Conservation (phyloP, 2,797 vertebrate species). For the Clarias laeviceps region DNA sequence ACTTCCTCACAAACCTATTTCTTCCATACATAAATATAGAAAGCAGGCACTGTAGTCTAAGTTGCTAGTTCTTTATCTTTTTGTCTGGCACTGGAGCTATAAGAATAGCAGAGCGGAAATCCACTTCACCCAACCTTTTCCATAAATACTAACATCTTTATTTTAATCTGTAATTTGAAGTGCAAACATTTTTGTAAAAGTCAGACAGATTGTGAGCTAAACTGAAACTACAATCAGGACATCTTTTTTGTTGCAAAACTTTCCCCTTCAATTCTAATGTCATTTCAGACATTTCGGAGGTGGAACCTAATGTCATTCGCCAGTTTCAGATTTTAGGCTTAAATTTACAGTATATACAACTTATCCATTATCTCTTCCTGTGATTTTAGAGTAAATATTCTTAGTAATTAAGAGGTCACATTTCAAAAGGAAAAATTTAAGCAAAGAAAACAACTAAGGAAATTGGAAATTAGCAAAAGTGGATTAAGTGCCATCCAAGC, state of each 20-base stretch:
- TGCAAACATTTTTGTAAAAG: neutral
- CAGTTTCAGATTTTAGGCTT: neutral
- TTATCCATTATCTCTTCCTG: neutral
- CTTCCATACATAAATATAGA: constrained; percentile 3
- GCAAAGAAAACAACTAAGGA: too few relatives aligned
- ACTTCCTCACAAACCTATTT: constrained; percentile 25
- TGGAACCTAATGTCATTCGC: neutral
- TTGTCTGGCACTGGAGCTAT: neutral
- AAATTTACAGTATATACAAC: neutral
- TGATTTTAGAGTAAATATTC: neutral
- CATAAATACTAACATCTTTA: neutral
- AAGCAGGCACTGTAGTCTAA: neutral
- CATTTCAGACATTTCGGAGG: neutral
- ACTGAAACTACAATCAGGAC: neutral
- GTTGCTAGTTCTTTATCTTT: neutral
- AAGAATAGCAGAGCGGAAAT: neutral
- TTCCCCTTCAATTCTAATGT: neutral
- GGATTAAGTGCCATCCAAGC: too few relatives aligned
- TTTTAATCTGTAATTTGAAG: too few relatives aligned
- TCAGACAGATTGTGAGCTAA: neutral
- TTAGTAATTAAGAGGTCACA: neutral
- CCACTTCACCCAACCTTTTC: neutral
- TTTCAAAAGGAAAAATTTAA: too few relatives aligned
- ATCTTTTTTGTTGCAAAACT: neutral
- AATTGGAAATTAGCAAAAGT: too few relatives aligned